phyloP scores from a whole-genome alignment of 2,797 vertebrate species.

The Coluber constrictor region DNA sequence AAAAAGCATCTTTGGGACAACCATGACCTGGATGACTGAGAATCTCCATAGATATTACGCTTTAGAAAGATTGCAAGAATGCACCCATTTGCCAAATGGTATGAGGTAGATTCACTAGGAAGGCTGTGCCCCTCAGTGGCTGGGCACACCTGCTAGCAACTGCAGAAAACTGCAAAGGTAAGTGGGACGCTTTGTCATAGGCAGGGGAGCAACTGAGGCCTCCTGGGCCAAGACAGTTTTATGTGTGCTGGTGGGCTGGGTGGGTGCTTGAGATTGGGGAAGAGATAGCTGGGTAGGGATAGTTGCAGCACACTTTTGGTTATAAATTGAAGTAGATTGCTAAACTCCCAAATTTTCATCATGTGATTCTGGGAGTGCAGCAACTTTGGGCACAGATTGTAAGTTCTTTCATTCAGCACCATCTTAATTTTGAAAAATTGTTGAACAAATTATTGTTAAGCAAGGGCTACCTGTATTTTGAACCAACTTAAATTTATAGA shows the following conservation, averaged over 20 bases:
- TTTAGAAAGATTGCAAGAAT: background rate
- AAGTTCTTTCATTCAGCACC: background rate
- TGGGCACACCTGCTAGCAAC: background rate
- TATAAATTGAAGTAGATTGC: background rate
- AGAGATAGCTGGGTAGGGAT: background rate
- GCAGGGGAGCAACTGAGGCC: background rate
- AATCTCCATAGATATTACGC: background rate
- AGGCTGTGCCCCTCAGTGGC: background rate
- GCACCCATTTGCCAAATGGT: background rate
- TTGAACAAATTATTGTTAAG: background rate
- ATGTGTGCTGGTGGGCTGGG: background rate
- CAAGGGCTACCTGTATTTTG: background rate
- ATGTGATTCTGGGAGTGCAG: background rate
- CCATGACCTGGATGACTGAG: background rate
- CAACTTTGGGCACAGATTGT: background rate
- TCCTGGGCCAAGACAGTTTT: background rate
- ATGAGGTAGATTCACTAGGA: background rate
- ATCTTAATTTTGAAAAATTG: background rate
- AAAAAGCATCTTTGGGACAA: background rate
- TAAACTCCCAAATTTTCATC: background rate
- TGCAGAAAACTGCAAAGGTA: background rate
- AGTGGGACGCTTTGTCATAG: background rate
- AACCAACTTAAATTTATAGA: background rate
- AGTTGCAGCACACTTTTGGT: background rate
- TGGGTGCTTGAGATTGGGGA: background rate